A percentile compares a stretch with the other conserved stretches of the same genome.
phyloP scores from a whole-genome alignment of 2,797 vertebrate species.

The Ciconia nigra region DNA sequence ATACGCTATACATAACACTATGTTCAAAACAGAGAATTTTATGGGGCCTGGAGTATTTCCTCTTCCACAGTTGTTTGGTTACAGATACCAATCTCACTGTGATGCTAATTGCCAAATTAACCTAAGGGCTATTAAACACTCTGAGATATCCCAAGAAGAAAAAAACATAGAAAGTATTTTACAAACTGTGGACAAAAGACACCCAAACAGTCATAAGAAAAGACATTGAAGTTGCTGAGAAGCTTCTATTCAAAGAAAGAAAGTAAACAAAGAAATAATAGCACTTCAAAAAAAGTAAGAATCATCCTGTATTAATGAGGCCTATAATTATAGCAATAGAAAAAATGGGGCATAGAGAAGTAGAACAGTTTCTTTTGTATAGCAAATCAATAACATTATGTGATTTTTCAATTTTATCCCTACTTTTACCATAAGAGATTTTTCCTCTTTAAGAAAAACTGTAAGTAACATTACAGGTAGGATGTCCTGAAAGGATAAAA shows the following conservation, averaged over 20 bases:
- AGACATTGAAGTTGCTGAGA: neutral
- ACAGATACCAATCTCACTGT: neutral
- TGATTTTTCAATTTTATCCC: neutral
- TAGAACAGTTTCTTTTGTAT: neutral
- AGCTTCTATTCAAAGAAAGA: neutral
- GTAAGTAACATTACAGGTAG: neutral
- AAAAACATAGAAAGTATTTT: neutral
- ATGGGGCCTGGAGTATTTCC: neutral
- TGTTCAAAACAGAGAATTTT: neutral
- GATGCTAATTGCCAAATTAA: neutral
- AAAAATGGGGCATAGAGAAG: neutral
- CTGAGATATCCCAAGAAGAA: neutral
- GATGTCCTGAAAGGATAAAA: neutral
- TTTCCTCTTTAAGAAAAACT: neutral
- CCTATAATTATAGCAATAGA: neutral
- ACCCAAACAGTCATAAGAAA: neutral
- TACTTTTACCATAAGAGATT: neutral
- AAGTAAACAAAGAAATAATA: neutral
- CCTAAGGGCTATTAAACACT: neutral
- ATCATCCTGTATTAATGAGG: neutral
- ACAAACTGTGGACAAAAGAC: neutral
- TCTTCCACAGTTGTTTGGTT: neutral
- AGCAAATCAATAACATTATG: neutral
- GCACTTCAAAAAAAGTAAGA: neutral
- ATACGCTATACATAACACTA: neutral